Conservation (phyloP, 2,113 vertebrate species). For the Jaculus jaculus region DNA sequence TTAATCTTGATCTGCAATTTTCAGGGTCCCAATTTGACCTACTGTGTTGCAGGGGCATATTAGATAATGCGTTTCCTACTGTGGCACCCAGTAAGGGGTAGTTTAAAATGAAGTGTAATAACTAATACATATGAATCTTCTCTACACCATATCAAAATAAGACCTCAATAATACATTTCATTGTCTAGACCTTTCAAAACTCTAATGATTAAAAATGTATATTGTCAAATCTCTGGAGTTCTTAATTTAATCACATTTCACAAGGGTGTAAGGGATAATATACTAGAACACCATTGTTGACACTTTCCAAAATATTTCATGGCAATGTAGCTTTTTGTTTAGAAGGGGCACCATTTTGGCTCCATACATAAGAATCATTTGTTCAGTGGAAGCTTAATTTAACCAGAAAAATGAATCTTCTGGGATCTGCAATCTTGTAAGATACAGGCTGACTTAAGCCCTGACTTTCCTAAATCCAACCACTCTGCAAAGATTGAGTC, state of each 20-base stretch:
- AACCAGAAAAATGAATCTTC: conserved; percentile 38
- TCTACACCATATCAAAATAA: neutral
- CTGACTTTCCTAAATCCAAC: conserved; percentile 65
- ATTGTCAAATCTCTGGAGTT: conserved; percentile 18
- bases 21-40: conserved; percentile 24
- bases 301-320: conserved; percentile 37
- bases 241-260: conserved; percentile 37
- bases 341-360: conserved; percentile 10
- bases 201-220: neutral
- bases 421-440: conserved; percentile 35
- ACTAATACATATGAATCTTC: neutral
- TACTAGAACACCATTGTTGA: neutral
- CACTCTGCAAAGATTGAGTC: conserved; percentile 61
- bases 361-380: neutral
- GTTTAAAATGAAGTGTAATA: conserved; percentile 10
- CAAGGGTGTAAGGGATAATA: neutral
- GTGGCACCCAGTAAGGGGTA: neutral
- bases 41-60: neutral
- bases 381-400: conserved; percentile 18
- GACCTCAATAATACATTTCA: neutral
- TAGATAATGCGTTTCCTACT: neutral
- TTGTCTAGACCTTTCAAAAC: conserved; percentile 26
- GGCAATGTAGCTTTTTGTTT: neutral
- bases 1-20: neutral
- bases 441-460: conserved; percentile 32